A percentile compares a stretch with the other conserved stretches of the same genome.
Conservation (phyloP, 37 sponge, comb jelly and placozoan genomes). For the Chondrosia reniformis region DNA sequence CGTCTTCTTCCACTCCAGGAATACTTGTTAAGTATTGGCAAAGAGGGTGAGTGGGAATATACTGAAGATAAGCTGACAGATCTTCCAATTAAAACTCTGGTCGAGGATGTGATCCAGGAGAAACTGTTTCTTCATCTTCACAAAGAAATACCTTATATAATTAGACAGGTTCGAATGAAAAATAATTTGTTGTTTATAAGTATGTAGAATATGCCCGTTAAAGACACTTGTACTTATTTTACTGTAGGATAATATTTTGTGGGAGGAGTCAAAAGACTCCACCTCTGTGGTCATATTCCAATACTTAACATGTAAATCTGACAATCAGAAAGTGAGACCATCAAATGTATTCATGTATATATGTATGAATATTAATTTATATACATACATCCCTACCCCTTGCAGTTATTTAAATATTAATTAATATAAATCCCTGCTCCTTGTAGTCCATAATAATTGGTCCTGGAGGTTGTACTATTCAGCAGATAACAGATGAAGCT, state of each 20-base stretch:
- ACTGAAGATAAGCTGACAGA: not conserved
- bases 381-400: too few relatives aligned
- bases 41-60: conserved; percentile 58
- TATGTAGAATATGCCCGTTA: not conserved
- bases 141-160: conserved; percentile 72
- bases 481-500: conserved; percentile 60
- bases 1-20: not conserved
- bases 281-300: conserved; percentile 41
- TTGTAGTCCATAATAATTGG: conserved; percentile 75
- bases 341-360: too few relatives aligned
- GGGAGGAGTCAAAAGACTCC: conserved; percentile 51
- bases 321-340: conserved; percentile 42
- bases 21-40: conserved; percentile 32
- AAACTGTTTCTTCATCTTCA: conserved; percentile 59
- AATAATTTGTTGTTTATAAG: too few relatives aligned
- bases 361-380: too few relatives aligned
- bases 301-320: conserved; percentile 44
- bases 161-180: conserved; percentile 52
- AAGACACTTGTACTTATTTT: not conserved
- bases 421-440: too few relatives aligned
- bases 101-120: conserved; percentile 71
- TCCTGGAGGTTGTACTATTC: conserved; percentile 45
- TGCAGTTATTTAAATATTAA: not conserved
- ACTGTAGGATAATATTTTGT: conserved; percentile 40
- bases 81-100: conserved; percentile 24